phyloP scores from a whole-genome alignment of 1,140 invertebrate genomes.

The Lutraria rhynchaena region DNA sequence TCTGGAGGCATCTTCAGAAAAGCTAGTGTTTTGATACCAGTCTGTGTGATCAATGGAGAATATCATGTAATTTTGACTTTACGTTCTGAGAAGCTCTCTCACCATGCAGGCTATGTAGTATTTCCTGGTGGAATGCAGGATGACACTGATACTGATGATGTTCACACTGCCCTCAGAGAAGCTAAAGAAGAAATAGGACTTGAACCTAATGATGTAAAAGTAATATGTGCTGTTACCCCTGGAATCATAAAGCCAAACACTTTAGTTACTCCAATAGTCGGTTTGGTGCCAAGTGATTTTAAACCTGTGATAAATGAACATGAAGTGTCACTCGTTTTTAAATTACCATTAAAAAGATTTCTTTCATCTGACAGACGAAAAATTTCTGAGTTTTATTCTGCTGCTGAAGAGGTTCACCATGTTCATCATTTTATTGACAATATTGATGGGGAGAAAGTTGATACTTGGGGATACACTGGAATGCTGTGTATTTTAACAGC shows the following conservation, averaged over 20 bases:
- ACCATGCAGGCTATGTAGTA: constrained; percentile 62
- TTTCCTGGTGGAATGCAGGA: constrained; percentile 71
- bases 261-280: constrained; percentile 64
- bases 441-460: constrained; percentile 5
- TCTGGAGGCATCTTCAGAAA: constrained; percentile 2
- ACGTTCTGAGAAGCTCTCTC: constrained; percentile 56
- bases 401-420: constrained; percentile 2
- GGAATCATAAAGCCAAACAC: constrained; percentile 61
- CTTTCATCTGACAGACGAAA: constrained; percentile 25
- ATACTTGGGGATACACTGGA: constrained; percentile 39
- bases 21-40: constrained; percentile 67
- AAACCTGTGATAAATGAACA: constrained; percentile 59
- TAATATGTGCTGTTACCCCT: constrained; percentile 60
- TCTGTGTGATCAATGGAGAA: constrained; percentile 54
- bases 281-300: constrained; percentile 65
- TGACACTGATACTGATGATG: constrained; percentile 56
- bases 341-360: constrained; percentile 66
- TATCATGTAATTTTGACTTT: constrained; percentile 62
- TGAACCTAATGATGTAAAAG: constrained; percentile 57
- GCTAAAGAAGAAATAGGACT: constrained; percentile 72
- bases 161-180: constrained; percentile 68
- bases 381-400: constrained; percentile 1
- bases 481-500: constrained; percentile 28
- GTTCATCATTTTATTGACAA: constrained; percentile 38
- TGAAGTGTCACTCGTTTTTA: constrained; percentile 66